Percentiles rank a stretch among this genome's conserved stretches.
These are phyloP conservation scores for Aplodontia rufa DNA, from an alignment of 2,113 vertebrate species.

Conservation along the genomic window DNA sequence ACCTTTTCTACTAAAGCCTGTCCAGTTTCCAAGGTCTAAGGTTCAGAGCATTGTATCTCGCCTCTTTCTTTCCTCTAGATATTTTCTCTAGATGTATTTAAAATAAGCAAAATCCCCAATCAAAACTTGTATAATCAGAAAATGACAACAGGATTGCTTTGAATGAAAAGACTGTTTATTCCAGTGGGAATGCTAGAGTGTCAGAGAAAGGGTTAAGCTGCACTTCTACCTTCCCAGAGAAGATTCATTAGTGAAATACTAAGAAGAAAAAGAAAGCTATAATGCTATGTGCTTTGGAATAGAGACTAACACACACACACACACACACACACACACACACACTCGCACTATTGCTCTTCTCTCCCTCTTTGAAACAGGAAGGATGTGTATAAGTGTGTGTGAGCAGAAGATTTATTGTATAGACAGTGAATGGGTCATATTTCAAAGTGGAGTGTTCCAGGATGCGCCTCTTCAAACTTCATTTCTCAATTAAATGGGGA, in stretches of 20 bases:
- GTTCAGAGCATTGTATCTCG: not conserved
- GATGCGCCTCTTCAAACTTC: constrained; percentile 74
- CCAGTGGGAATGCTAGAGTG: not conserved
- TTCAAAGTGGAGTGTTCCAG: constrained; percentile 70
- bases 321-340: not conserved
- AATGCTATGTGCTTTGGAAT: not conserved
- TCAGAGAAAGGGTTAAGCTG: not conserved
- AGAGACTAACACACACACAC: not conserved
- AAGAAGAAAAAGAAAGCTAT: not conserved
- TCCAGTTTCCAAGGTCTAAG: not conserved
- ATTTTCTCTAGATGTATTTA: not conserved
- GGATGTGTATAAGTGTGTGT: not conserved
- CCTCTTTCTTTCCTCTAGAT: not conserved
- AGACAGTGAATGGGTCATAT: constrained; percentile 64
- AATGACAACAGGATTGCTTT: not conserved
- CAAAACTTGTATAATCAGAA: not conserved
- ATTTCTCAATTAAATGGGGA: constrained; percentile 81
- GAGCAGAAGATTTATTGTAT: constrained; percentile 58
- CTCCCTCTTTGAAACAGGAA: not conserved
- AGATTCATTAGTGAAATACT: not conserved
- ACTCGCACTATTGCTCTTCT: not conserved
- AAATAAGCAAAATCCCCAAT: not conserved
- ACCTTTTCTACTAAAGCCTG: not conserved
- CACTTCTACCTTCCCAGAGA: not conserved
- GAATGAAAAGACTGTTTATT: not conserved